Base-by-base conservation (phyloP, 2,888 invertebrate species). In the Mythimna albipuncta region DNA sequence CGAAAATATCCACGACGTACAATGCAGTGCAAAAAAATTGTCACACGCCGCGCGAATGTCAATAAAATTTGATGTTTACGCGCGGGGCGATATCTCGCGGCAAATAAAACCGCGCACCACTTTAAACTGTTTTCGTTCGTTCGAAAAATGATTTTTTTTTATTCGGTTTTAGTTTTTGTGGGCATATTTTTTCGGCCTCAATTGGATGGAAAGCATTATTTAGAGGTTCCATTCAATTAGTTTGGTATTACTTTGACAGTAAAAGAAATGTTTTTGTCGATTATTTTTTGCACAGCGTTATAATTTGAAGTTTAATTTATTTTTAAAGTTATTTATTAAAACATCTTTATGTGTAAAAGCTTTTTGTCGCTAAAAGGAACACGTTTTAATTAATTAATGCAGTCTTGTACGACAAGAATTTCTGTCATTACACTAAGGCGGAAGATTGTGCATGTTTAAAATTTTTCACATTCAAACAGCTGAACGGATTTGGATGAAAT, bases 51-150 rank as follows among this genome's bases (percentile, higher is more conserved):
- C 87, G 89, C 88, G 91, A 89, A 87, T 88, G 92, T 94, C 94
- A 94, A 94, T 95, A 94, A 94, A 94, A 93, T 92, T 93, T 92
- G 92, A 94, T 94, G 91, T 93, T 94, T 93, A 94, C 93, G 91
- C 92, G 88, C 85, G 79, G 82, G 83, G 89, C 90, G 91, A 92
- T 94, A 93, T 92, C 92, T 90, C 87, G 87, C 88, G 87, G 88
- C 88, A 85, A 90, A 91, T 89, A 92, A 91, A 93, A 91, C 89
- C 78, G 72, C 88, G 85, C 87, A 82, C 81, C 90, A 89, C 89
- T 90, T 89, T 89, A 89, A 88, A 89, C 88, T 89, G 89, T 86
- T 85, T 82, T 88, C 86, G 87, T 91, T 87, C 86, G 84, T 89
- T 87, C 85, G 87, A 87, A 88, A 90, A 91, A 91, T 89, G 88